phyloP scores from a whole-genome alignment of 30 jellyfish, hydroid and myxozoan species.

The Nemopilema nomurai region DNA sequence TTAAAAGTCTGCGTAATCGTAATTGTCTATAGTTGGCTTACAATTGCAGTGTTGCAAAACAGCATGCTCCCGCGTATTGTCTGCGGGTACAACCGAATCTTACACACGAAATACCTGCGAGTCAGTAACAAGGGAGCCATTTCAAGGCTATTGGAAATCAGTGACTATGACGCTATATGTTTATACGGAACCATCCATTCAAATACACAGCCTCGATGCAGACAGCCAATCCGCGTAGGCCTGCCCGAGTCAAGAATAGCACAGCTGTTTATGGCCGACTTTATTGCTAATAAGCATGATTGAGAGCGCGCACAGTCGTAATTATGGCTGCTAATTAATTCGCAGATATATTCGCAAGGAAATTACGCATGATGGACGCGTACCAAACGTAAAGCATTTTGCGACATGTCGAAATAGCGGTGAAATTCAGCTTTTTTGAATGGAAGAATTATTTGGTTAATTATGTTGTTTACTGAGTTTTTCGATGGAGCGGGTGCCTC shows the following conservation, averaged over 20 bases:
- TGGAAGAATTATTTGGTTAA: neutral
- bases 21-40: neutral
- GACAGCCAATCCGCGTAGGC: conserved; percentile 53
- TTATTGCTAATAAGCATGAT: neutral
- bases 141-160: conserved; percentile 54
- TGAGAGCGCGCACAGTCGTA: neutral
- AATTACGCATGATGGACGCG: neutral
- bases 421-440: neutral
- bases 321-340: neutral
- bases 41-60: neutral
- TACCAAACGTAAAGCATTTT: neutral
- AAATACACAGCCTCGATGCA: conserved; percentile 18
- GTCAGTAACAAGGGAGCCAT: conserved; percentile 35
- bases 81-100: conserved; percentile 32
- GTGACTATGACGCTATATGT: conserved; percentile 76
- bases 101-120: conserved; percentile 64
- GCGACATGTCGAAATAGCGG: neutral
- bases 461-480: neutral
- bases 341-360: neutral
- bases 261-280: conserved; percentile 50
- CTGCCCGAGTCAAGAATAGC: conserved; percentile 51
- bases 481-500: neutral
- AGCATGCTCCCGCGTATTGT: neutral
- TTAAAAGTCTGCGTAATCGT: neutral
- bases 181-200: conserved; percentile 55